Base-by-base conservation (phyloP, 2,888 invertebrate genomes). In the Eremobia ochroleuca region DNA sequence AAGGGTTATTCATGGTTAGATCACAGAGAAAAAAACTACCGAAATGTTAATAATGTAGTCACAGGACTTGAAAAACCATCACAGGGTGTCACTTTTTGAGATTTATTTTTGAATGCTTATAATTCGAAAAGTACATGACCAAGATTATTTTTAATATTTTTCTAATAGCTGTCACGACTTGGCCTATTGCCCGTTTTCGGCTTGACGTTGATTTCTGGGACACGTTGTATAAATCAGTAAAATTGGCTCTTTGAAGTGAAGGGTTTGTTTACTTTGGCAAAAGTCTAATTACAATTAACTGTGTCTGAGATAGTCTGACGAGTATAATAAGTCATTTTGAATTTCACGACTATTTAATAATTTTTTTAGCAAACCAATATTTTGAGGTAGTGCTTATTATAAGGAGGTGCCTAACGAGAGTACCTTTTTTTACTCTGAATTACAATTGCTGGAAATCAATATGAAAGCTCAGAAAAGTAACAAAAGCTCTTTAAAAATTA, bases 171-270 rank as follows among this genome's bases (percentile, higher is more conserved):
- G n/a, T n/a, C n/a, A n/a, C n/a, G n/a, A n/a, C n/a, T n/a, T n/a
- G n/a, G n/a, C n/a, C n/a, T n/a, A n/a, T n/a, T n/a, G n/a, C n/a
- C n/a, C n/a, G n/a, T n/a, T n/a, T n/a, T n/a, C n/a, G n/a, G n/a
- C n/a, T n/a, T n/a, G n/a, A n/a, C n/a, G n/a, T n/a, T n/a, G n/a
- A n/a, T n/a, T n/a, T n/a, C n/a, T n/a, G n/a, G n/a, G n/a, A n/a
- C n/a, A n/a, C n/a, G n/a, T n/a, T n/a, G n/a, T n/a, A 90, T 87
- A 86, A 90, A 87, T 90, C 80, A 87, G 77, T 85, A 83, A 85
- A 82, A 85, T 87, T 83, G 68, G 70, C 70, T 83, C 77, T 75
- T 78, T 55, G 64, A 69, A 64, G 37, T 37, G 58, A 82, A 79
- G 82, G 77, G 67, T 81, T 83, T 79, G 70, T 83, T 87, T 86